Evolutionary conservation across 2,113 vertebrate species (phyloP), one percentile per base, ranked within the genome.

Genomic region (Corydoras maculifer): DNA sequence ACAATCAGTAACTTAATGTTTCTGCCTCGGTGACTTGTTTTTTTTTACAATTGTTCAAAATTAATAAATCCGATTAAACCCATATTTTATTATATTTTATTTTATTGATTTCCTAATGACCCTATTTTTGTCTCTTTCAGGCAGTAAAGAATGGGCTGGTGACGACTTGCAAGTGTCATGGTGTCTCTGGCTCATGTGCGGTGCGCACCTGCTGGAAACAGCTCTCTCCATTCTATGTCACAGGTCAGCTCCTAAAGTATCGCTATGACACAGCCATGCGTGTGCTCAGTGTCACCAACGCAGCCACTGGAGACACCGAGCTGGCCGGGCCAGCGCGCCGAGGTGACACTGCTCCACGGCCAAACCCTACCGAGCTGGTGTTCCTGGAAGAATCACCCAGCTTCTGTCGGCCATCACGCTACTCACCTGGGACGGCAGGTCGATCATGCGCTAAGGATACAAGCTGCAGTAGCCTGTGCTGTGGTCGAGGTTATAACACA

Each of bases 171-270:
- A 99, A 99, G 84, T 99, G 97, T 82, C 97, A 99, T 0, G 97
- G 97, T 0, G 97, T 99, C 72, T 99, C 97, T 0, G 97, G 97
- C 67, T 99, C 97, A 0, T 99, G 97, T 0, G 94, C 96, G 0
- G 92, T 98, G 12, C 88, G 94, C 15, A 99, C 97, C 1, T 99
- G 97, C 82, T 99, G 97, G 97, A 98, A 97, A 84, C 96, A 99
- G 88, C 93, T 99, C 73, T 93, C 97, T 0, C 93, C 93, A 0
- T 98, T 99, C 83, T 94, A 96, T 0, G 96, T 98, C 88, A 93
- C 93, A 0, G 96, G 95, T 7, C 90, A 90, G 43, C 81, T 91
- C 77, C 90, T 99, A 15, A 99, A 98, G 85, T 91, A 90, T 61
- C 91, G 94, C 66, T 95, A 96, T 0, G 95, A 99, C 79, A 88